Evolutionary conservation across 2,888 invertebrate genomes (phyloP), one percentile per base, ranked within the genome.

Genomic region (Chalcis sispes): DNA sequence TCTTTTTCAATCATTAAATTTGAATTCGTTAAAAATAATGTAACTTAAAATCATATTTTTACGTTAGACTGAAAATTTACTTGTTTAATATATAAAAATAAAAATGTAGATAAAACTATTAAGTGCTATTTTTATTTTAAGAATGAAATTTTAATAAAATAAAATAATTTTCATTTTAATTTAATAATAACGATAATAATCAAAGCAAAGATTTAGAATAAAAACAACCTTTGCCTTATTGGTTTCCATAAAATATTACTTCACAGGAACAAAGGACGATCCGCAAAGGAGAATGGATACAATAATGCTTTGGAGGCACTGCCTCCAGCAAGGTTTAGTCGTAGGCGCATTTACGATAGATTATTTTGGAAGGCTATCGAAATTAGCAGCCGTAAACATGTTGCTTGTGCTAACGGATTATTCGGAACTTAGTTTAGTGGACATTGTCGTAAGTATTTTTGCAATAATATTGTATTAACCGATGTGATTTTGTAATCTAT

Each of bases 341-440:
- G 75, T 89, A 18, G 85, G 81, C 15, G 89, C 89, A 46, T 87
- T 87, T 32, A 81, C 82, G 32, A 85, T 87, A 25, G 81, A 87
- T 75, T 83, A 83, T 0, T 73, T 77, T 1, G 85, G 85, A 18
- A 85, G 84, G 2, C 83, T 86, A 74, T 84, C 86, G 2, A 80
- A 82, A 71, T 79, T 89, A 4, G 89, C 85, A 0, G 89, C 87
- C 18, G 76, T 83, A 15, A 89, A 89, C 72, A 78, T 84, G 32
- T 79, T 86, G 0, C 75, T 77, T 1, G 59, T 83, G 0, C 61
- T 58, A 25, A 61, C 65, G 1, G 80, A 81, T 64, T 77, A 72
- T 32, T 76, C 71, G 48, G 72, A 76, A 25, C 72, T 76, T 46
- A 76, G 48, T 56, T 72, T 76, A 32, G 62, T 72, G 20, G 62